These are phyloP conservation scores for Callopanchax toddi DNA, from an alignment of 2,113 vertebrate genomes.

Conservation along the genomic window DNA sequence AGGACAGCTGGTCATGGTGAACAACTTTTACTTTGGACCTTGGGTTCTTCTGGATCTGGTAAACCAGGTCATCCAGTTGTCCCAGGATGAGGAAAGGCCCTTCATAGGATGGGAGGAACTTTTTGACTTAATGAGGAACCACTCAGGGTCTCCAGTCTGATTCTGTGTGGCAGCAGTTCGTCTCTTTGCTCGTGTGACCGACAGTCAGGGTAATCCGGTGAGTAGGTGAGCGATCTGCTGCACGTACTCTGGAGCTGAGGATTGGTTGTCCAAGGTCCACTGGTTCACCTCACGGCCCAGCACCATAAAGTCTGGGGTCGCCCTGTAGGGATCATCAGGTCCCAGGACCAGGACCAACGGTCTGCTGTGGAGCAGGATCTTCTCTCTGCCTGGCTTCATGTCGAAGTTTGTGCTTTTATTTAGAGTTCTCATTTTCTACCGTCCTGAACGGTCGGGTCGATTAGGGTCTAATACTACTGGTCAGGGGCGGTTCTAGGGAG, in stretches of 20 bases:
- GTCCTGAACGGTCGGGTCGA: too few species aligned
- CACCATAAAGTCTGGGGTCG: background rate
- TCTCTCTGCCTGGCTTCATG: too few species aligned
- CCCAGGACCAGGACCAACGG: too few species aligned
- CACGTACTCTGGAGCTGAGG: background rate
- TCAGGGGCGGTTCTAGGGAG: too few species aligned
- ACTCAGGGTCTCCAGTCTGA: background rate
- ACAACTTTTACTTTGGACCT: background rate
- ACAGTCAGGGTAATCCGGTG: too few species aligned
- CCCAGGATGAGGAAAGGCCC: background rate
- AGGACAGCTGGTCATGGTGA: background rate
- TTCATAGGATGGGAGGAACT: constrained; percentile 1
- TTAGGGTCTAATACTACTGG: too few species aligned
- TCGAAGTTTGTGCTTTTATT: too few species aligned
- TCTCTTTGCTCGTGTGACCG: too few species aligned
- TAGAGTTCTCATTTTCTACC: too few species aligned
- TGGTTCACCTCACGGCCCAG: background rate
- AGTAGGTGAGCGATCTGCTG: background rate
- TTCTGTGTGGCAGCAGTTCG: background rate
- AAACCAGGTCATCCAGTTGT: background rate
- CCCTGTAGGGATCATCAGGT: too few species aligned
- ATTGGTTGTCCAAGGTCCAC: background rate
- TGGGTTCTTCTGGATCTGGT: background rate
- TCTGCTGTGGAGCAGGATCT: too few species aligned
- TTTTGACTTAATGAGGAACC: background rate